phyloP scores from a whole-genome alignment of 2,888 invertebrate genomes.

The Andrena flavipes region DNA sequence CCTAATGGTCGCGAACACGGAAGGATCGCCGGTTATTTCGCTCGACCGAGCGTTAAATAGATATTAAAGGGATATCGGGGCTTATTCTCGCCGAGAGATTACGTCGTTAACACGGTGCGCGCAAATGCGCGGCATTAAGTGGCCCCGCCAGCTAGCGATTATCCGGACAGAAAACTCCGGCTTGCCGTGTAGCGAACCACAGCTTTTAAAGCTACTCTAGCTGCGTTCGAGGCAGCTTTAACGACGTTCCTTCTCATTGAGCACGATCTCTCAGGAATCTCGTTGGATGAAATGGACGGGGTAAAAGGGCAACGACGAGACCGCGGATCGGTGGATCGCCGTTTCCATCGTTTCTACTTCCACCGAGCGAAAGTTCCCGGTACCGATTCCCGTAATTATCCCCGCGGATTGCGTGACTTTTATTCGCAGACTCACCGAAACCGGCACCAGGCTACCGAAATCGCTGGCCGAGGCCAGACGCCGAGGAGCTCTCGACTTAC shows the following conservation, averaged over 20 bases:
- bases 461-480: neutral
- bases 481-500: constrained; percentile 28
- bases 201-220: neutral
- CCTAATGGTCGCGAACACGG: constrained; percentile 23
- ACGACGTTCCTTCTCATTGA: constrained; percentile 57
- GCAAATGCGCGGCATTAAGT: constrained; percentile 48
- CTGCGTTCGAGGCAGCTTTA: constrained; percentile 35
- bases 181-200: neutral
- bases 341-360: constrained; percentile 1
- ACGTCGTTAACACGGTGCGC: constrained; percentile 50
- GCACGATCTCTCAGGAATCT: constrained; percentile 46
- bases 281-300: constrained; percentile 39
- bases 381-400: neutral
- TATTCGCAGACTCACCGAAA: neutral
- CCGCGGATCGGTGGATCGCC: constrained; percentile 17
- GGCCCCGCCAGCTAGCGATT: constrained; percentile 37
- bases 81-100: constrained; percentile 45
- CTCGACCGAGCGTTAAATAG: constrained; percentile 66
- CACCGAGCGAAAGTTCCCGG: neutral
- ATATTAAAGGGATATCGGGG: constrained; percentile 24
- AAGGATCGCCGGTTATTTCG: constrained; percentile 52
- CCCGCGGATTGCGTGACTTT: constrained; percentile 5
- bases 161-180: constrained; percentile 38
- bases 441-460: no score
- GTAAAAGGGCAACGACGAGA: constrained; percentile 34